Evolutionary conservation across 2,888 invertebrate species (phyloP), one percentile per base, ranked within the genome.

Genomic region (Barypeithes pellucidus): DNA sequence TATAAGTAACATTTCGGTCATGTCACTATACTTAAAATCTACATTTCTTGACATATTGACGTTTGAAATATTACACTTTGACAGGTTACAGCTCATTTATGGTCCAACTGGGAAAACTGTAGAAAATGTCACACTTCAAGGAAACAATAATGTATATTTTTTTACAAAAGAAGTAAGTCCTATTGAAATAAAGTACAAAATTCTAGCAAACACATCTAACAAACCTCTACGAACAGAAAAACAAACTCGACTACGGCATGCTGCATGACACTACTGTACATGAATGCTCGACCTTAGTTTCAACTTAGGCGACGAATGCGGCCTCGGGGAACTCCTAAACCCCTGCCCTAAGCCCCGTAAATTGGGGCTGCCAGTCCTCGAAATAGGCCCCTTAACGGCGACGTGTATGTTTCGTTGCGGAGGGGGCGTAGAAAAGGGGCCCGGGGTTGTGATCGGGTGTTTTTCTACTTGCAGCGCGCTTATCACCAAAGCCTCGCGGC

Each of bases 401-500:
- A 67, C 52, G 24, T 78, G 89, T 87, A 82, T 89, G 89, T 82
- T 90, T 88, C 81, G 90, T 76, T 89, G 88, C 11, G 91, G 90
- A 3, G 93, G 93, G 0, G 93, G 93, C 82, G 93, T 92, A 16
- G 92, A 89, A 77, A 90, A 91, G 0, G 95, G 95, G 52, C 95
- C 95, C n/a, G 95, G 95, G 73, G 94, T 94, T 47, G 94, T 93
- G 76, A 95, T 92, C 63, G 95, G 95, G 88, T 95, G 93, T 86
- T 96, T 96, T 86, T 96, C 96, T 79, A 96, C 95, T 89, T 96
- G 95, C 74, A 97, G 89, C 66, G 96, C 96, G 85, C 96, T 96
- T 87, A 96, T 94, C 72, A 96, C 96, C 79, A 97, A 93, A 73
- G 96, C 95, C 86, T 96, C 95, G 78, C 96, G 92, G 86, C 95